phyloP scores from a whole-genome alignment of 1,140 invertebrate genomes.

The Calliphora vicina region DNA sequence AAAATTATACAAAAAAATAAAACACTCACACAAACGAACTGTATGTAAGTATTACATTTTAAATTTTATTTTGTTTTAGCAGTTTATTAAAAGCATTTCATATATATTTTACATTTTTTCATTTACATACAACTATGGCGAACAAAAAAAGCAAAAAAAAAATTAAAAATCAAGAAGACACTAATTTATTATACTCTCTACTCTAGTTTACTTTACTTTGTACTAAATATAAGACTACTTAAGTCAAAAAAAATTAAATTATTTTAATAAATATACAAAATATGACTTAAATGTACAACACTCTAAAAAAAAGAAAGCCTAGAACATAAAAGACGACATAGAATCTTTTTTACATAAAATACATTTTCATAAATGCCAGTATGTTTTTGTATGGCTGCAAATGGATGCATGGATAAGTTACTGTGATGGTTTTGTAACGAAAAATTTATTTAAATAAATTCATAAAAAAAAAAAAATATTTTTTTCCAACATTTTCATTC shows the following conservation, averaged over 20 bases:
- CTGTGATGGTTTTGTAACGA: too few relatives aligned
- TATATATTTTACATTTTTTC: background rate
- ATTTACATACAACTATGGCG: background rate
- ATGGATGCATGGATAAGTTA: too few relatives aligned
- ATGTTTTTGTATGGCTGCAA: too few relatives aligned
- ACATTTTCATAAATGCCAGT: too few relatives aligned
- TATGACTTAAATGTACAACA: too few relatives aligned
- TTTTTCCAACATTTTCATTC: too few relatives aligned
- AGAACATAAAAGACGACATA: too few relatives aligned
- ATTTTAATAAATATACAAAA: too few relatives aligned
- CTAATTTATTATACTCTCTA: background rate
- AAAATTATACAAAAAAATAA: background rate
- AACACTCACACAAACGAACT: background rate
- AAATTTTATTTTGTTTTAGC: background rate
- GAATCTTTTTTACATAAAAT: too few relatives aligned
- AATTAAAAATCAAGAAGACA: background rate
- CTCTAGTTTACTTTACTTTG: background rate
- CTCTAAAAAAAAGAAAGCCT: too few relatives aligned
- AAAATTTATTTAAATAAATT: too few relatives aligned
- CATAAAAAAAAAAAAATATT: too few relatives aligned
- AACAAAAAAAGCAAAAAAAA: background rate
- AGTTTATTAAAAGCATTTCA: slow-evolving; percentile 1
- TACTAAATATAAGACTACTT: background rate
- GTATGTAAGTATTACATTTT: background rate
- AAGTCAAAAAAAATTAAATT: background rate